Percentiles rank a stretch among this genome's conserved stretches.
phyloP scores from a whole-genome alignment of 2,797 vertebrate genomes.

The Glossophaga mutica region DNA sequence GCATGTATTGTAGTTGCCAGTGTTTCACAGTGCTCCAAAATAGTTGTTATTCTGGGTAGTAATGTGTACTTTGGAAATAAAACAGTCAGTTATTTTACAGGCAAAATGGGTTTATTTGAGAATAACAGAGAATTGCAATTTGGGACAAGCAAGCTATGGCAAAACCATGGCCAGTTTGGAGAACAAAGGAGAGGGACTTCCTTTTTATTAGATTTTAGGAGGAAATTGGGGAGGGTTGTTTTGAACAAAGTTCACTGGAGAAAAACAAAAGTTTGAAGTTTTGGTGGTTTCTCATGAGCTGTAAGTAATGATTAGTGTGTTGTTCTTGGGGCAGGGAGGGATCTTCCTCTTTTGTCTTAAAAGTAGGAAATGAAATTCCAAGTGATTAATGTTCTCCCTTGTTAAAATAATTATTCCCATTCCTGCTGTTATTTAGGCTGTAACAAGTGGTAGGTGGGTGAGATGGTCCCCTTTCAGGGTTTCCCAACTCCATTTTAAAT shows the following conservation, averaged over 20 bases:
- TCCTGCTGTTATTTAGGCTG: not conserved
- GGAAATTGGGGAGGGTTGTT: not conserved
- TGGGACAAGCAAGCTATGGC: not conserved
- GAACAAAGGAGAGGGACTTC: too few species aligned
- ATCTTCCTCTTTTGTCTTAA: not conserved
- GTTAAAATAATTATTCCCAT: not conserved
- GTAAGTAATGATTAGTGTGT: not conserved
- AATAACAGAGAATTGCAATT: not conserved
- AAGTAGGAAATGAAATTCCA: not conserved
- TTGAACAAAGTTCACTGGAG: not conserved
- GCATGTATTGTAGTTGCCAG: not conserved
- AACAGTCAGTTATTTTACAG: not conserved
- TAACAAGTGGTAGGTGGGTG: not conserved
- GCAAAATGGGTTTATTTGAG: not conserved
- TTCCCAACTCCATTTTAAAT: not conserved
- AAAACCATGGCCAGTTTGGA: not conserved
- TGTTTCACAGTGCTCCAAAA: not conserved
- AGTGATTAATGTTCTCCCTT: not conserved
- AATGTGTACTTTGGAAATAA: not conserved
- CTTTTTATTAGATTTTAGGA: not conserved
- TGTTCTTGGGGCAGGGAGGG: not conserved
- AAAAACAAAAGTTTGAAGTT: not conserved
- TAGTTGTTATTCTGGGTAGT: not conserved
- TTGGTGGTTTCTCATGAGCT: not conserved
- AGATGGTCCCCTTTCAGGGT: not conserved